Conservation (phyloP, 35 echinoderm and acorn worm genomes). For the Lytechinus variegatus region DNA sequence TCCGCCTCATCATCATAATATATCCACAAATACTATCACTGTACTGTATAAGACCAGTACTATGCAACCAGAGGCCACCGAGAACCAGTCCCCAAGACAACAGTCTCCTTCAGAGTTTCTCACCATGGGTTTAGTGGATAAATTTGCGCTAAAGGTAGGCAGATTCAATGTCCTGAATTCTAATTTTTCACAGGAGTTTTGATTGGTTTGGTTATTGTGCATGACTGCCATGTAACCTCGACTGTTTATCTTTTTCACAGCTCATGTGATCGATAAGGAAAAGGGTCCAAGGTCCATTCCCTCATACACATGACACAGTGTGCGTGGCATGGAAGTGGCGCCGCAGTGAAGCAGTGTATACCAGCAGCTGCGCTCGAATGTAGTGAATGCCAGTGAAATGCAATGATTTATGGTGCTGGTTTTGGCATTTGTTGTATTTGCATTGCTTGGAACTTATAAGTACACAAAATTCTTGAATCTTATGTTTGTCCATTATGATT, state of each 20-base stretch:
- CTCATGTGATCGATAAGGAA: background rate
- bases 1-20: constrained; percentile 24
- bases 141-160: constrained; percentile 22
- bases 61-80: background rate
- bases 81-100: background rate
- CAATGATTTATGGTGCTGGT: too few relatives aligned
- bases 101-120: constrained; percentile 25
- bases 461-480: too few relatives aligned
- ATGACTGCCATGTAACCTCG: background rate
- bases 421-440: too few relatives aligned
- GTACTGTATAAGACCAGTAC: background rate
- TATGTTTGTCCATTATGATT: too few relatives aligned
- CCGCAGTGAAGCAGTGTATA: background rate
- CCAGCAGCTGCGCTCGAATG: background rate
- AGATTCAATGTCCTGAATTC: background rate
- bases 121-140: constrained; percentile 34
- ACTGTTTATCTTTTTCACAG: background rate
- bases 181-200: background rate
- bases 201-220: background rate
- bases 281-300: background rate
- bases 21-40: background rate
- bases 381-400: too few relatives aligned
- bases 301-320: background rate
- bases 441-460: too few relatives aligned
- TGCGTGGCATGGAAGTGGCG: background rate